A percentile compares a stretch with the other conserved stretches of the same genome.
These are phyloP conservation scores for Drusus annulatus DNA, from an alignment of 1,140 invertebrate species.

Conservation along the genomic window DNA sequence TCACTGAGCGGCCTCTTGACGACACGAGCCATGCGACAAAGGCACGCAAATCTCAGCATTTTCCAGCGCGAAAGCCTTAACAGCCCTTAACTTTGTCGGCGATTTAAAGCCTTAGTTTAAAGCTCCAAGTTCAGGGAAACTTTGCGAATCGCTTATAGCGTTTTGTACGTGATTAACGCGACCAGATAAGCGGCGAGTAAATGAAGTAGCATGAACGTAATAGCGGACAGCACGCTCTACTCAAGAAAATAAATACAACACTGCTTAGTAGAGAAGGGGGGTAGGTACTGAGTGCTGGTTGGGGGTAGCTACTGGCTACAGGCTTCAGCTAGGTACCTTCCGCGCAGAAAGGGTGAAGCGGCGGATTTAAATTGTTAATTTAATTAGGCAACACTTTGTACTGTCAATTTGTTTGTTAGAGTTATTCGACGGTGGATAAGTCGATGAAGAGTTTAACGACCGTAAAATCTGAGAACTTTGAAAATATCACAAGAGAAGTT, in stretches of 20 bases:
- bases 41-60: slow-evolving; percentile 54
- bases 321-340: not conserved
- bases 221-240: slow-evolving; percentile 57
- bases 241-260: slow-evolving; percentile 56
- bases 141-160: not conserved
- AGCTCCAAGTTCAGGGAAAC: not conserved
- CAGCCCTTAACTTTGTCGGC: not conserved
- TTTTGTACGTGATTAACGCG: slow-evolving; percentile 51
- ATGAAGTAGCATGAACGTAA: slow-evolving; percentile 61
- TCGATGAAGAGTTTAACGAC: not conserved
- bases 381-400: slow-evolving; percentile 32
- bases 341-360: slow-evolving; percentile 6
- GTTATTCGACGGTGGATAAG: not conserved
- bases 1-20: slow-evolving; percentile 53
- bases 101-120: slow-evolving; percentile 12
- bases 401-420: slow-evolving; percentile 16
- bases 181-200: slow-evolving; percentile 59
- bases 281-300: not conserved
- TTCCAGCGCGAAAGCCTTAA: slow-evolving; percentile 15
- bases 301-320: not conserved
- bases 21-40: slow-evolving; percentile 59
- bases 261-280: slow-evolving; percentile 10
- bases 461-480: slow-evolving; percentile 1
- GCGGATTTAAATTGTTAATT: slow-evolving; percentile 9
- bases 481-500: not conserved